Evolutionary conservation across 1,140 invertebrate genomes (phyloP).

Genomic region (Papilio machaon): DNA sequence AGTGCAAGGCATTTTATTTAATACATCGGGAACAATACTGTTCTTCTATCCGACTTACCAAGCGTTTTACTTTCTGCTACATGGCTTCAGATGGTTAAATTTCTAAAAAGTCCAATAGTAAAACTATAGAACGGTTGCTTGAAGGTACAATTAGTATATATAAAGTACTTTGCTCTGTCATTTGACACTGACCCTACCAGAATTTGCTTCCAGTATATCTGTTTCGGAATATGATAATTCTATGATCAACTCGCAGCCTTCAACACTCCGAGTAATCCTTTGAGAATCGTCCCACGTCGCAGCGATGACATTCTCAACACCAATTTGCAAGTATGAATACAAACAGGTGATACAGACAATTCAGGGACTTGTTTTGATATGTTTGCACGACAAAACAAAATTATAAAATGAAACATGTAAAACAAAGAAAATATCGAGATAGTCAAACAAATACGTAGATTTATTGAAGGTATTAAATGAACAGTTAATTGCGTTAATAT

Average conservation of each 20-base stretch:
- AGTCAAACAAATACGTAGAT: background rate
- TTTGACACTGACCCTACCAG: slow-evolving; percentile 8
- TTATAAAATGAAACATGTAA: background rate
- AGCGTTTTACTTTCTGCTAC: background rate
- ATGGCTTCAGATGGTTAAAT: background rate
- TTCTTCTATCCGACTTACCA: background rate
- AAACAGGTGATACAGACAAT: slow-evolving; percentile 5
- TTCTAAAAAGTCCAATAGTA: background rate
- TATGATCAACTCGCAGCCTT: slow-evolving; percentile 13
- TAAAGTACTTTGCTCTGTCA: background rate
- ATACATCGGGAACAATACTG: background rate
- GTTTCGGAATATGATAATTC: slow-evolving; percentile 22
- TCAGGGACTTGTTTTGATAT: background rate
- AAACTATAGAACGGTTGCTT: background rate
- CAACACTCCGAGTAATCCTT: slow-evolving; percentile 15
- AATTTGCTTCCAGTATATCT: background rate
- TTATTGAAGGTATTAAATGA: background rate
- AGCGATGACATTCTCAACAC: slow-evolving; percentile 17
- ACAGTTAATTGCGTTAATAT: no score
- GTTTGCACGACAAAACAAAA: background rate
- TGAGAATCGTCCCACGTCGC: slow-evolving; percentile 18
- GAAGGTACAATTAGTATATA: background rate
- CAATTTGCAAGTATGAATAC: slow-evolving; percentile 25
- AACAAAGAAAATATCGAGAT: background rate
- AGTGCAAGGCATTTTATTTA: no score